Evolutionary conservation across 2,797 vertebrate genomes (phyloP).

Genomic region (Otolemur crassicaudatus): DNA sequence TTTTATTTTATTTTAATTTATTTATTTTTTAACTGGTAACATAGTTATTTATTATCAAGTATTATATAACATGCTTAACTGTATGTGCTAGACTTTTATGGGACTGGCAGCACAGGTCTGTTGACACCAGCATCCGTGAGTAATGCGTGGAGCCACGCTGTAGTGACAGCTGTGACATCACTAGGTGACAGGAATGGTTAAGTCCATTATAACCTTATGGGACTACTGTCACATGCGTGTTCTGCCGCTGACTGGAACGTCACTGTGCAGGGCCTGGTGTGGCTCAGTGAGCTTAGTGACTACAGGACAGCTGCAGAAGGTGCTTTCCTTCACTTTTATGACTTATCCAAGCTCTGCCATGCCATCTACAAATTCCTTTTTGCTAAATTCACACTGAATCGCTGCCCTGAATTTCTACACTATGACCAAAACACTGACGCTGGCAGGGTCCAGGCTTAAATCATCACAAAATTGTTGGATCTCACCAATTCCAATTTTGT

Average conservation of each 20-base stretch:
- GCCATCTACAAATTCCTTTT: slow-evolving; percentile 97
- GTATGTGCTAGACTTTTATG: not conserved
- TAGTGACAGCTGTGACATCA: not conserved
- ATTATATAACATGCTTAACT: fast-evolving
- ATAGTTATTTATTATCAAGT: too few species aligned
- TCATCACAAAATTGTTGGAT: slow-evolving; percentile 99
- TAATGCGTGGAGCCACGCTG: not conserved
- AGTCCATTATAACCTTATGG: too few species aligned
- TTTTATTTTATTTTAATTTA: not conserved
- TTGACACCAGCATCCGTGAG: not conserved
- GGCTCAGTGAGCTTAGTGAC: not conserved
- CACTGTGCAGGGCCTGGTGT: not conserved
- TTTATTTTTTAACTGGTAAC: not conserved
- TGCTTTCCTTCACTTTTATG: not conserved
- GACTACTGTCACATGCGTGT: too few species aligned
- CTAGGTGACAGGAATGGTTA: not conserved
- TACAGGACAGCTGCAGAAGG: not conserved
- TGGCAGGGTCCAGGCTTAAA: slow-evolving; percentile 95
- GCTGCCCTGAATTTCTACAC: slow-evolving; percentile 98
- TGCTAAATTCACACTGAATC: slow-evolving; percentile 98
- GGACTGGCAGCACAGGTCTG: fast-evolving
- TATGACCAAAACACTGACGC: slow-evolving; percentile 95
- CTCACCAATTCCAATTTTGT: slow-evolving; percentile 98
- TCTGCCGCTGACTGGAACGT: not conserved
- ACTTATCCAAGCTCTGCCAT: slow-evolving; percentile 93